Conservation (phyloP, 2,797 vertebrate genomes). For the Brachyalestes nurse region DNA sequence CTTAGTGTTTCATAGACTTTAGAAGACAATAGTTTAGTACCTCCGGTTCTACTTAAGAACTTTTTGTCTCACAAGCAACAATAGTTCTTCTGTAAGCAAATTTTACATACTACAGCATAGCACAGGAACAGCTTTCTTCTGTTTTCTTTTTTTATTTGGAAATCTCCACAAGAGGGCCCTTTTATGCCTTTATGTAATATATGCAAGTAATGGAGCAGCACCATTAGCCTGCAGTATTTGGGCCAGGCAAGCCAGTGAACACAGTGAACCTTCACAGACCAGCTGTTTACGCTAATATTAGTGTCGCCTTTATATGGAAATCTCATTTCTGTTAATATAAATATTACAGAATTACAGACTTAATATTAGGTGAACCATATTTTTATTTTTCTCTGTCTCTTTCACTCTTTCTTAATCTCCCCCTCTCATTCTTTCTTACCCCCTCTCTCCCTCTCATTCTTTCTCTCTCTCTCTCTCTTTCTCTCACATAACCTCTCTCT, state of each 20-base stretch:
- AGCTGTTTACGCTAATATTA: conserved; percentile 33
- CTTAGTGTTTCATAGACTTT: not conserved
- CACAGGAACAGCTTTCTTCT: not conserved
- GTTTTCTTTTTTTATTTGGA: conserved; percentile 8
- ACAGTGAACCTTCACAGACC: conserved; percentile 11
- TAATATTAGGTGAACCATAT: conserved; percentile 24
- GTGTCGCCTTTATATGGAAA: conserved; percentile 20
- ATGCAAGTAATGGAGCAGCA: conserved; percentile 36
- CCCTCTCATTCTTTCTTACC: too few relatives aligned
- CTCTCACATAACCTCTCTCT: too few relatives aligned
- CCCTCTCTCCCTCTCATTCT: too few relatives aligned
- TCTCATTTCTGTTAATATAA: conserved; percentile 19
- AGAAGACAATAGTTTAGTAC: not conserved
- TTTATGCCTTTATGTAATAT: conserved; percentile 18
- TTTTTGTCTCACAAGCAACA: not conserved
- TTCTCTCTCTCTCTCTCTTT: too few relatives aligned
- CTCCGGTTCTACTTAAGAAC: not conserved
- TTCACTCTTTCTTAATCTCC: too few relatives aligned
- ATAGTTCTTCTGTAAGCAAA: not conserved
- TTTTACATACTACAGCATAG: not conserved
- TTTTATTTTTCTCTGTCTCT: not conserved
- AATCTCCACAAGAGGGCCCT: conserved; percentile 45
- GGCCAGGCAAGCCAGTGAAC: conserved; percentile 20
- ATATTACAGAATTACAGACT: too few relatives aligned
- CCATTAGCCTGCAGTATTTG: conserved; percentile 32